A percentile compares a stretch with the other conserved stretches of the same genome.
These are phyloP conservation scores for Bursaphelenchus okinawaensis DNA, from an alignment of 2,888 invertebrate species.

Conservation along the genomic window DNA sequence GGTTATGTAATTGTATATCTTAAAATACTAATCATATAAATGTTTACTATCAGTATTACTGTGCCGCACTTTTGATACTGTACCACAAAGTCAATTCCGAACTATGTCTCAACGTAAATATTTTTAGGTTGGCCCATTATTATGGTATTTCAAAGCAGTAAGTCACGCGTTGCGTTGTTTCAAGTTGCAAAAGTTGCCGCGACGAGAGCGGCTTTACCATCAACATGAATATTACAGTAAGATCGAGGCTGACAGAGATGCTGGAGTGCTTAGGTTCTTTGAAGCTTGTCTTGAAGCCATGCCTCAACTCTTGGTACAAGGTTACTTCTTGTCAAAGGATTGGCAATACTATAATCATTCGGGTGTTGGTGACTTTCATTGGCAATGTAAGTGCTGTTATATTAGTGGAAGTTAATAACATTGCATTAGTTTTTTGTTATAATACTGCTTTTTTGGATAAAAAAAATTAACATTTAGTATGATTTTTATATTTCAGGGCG, in stretches of 20 bases:
- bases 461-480: neutral
- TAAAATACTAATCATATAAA: neutral
- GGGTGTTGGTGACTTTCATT: neutral
- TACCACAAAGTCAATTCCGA: too few species aligned
- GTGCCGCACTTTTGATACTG: too few species aligned
- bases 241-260: constrained; percentile 45
- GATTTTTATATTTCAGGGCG: constrained; percentile 31
- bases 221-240: constrained; percentile 12
- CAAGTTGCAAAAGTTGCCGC: constrained; percentile 10
- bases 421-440: too few species aligned
- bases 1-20: neutral
- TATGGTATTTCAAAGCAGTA: constrained; percentile 37
- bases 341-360: constrained; percentile 9
- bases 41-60: too few species aligned
- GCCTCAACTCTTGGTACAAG: constrained; percentile 46
- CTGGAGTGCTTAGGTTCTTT: constrained; percentile 36
- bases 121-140: constrained; percentile 37
- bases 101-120: neutral
- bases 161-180: constrained; percentile 21
- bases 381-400: constrained; percentile 17
- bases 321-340: constrained; percentile 26
- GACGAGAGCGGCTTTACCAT: constrained; percentile 7
- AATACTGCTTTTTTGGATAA: neutral
- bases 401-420: too few species aligned
- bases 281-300: constrained; percentile 46